Evolutionary conservation across 2,888 invertebrate species (phyloP), one percentile per base, ranked within the genome.

Genomic region (Cheilosia scutellata): DNA sequence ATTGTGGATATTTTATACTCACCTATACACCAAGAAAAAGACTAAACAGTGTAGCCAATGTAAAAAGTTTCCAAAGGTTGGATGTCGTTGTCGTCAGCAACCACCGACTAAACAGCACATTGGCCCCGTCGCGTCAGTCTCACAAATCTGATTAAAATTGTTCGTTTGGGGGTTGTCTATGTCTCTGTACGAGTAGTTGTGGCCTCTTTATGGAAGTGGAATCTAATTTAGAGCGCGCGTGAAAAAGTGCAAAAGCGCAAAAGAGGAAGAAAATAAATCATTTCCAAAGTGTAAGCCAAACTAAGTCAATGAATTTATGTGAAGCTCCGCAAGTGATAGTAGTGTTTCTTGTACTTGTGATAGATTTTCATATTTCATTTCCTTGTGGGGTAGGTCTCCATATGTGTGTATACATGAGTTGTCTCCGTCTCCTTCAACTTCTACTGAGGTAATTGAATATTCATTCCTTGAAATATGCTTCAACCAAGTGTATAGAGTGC

Each of bases 91-190:
- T 68, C 7, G 16, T 13, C 31, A 37, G n/a, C n/a, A 66, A 51
- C 60, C 58, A 49, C 49, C 49, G 47, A 58, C 60, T 83, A 58
- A 83, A 66, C 60, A 72, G 78, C 78, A 40, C 82, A 83, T 68
- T 83, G 82, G 72, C 72, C 76, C 62, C 78, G 57, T 62, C 78
- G 72, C 78, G 57, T 62, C 78, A 78, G 78, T 74, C 82, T 68
- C 72, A 74, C 71, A 83, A 83, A 83, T 83, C 82, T 83, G 53
- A 83, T 83, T 83, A 83, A 66, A 78, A 78, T 68, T 49, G 53
- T 62, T 68, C 51, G 33, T 76, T 57, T 62, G 33, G 27, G 63
- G 31, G 29, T 13, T 55, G 80, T 37, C 29, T 63, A 6, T 4
- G 1, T 37, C 29, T 63, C 11, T 4, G 1, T 20, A 4, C n/a